Evolutionary conservation across 2,888 invertebrate genomes (phyloP).

Genomic region (Ischnus inquisitorius): DNA sequence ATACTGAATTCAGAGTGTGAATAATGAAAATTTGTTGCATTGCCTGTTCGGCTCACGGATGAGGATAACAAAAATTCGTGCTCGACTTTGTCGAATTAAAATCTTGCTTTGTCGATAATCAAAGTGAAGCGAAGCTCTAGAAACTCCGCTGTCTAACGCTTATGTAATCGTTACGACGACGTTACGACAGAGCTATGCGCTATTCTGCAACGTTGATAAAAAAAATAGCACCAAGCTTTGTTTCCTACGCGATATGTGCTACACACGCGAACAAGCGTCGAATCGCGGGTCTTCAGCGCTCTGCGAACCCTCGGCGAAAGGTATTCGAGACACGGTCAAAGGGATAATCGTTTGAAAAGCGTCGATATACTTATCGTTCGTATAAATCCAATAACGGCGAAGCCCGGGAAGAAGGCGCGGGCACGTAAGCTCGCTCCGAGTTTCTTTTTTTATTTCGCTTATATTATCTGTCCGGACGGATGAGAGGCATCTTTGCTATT

Average conservation of each 20-base stretch:
- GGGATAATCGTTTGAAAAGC: slow-evolving; percentile 19
- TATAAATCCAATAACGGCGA: slow-evolving; percentile 53
- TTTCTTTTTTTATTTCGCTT: slow-evolving; percentile 16
- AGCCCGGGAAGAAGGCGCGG: slow-evolving; percentile 37
- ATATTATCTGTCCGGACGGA: slow-evolving; percentile 18
- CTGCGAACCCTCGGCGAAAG: not conserved
- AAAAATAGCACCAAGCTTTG: slow-evolving; percentile 13
- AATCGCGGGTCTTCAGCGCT: not conserved
- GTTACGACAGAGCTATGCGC: slow-evolving; percentile 21
- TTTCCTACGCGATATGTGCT: slow-evolving; percentile 13
- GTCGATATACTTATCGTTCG: slow-evolving; percentile 34
- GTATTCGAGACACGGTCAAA: slow-evolving; percentile 5
- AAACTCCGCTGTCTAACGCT: slow-evolving; percentile 9
- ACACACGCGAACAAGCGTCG: slow-evolving; percentile 6
- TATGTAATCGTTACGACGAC: slow-evolving; percentile 55
- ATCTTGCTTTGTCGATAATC: slow-evolving; percentile 13
- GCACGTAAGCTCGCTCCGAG: slow-evolving; percentile 28
- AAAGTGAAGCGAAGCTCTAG: slow-evolving; percentile 58
- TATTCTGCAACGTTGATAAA: not conserved
- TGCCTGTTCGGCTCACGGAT: slow-evolving; percentile 4
- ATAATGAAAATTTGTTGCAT: slow-evolving; percentile 60
- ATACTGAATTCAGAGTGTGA: slow-evolving; percentile 51
- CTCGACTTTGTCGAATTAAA: slow-evolving; percentile 9
- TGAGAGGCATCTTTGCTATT: slow-evolving; percentile 13
- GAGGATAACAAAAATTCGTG: not conserved